Evolutionary conservation across 2,113 vertebrate species (phyloP), one percentile per base, ranked within the genome.

Genomic region (Hystrix cristata): DNA sequence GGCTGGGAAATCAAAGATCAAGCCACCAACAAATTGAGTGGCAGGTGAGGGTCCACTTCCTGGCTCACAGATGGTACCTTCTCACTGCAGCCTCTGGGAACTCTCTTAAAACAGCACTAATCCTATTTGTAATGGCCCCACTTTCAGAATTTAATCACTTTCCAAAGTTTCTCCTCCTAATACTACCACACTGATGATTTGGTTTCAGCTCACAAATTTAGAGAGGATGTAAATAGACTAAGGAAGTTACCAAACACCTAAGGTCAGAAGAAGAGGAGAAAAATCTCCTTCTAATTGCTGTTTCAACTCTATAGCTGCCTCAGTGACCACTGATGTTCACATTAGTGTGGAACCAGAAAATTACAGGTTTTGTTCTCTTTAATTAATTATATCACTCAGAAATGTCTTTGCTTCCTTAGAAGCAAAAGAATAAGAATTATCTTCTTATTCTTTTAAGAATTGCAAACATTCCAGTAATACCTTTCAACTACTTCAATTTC

Each of bases 401-500:
- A 82, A 67, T 4, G 29, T 78, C 72, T 87, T 91, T 83, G 55
- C 31, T 86, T 80, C 55, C 14, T 38, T 38, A 38, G 38, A 38
- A 38, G 38, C 38, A 38, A 38, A 38, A 38, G 38, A 38, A 38
- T 38, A 38, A 38, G 38, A 38, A 38, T 38, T 38, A 38, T 38
- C 38, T 72, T 65, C 27, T 43, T 94, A 43, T 72, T 19, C 21
- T 91, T 79, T 82, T 43, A 87, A 60, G 51, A 79, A 67, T 53
- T 79, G 2, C 15, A 86, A 95, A 55, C 4, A 65, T 86, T 59
- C 43, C 5, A 74, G 62, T 16, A 84, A 94, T 53, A 31, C 89
- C 81, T 91, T 88, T 81, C 46, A 82, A 71, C 48, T n/a, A 82
- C 23, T 53, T 93, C 3, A 69, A 38, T 79, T 94, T 90, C 57